Conservation (phyloP, 2,797 vertebrate genomes). For the Chloroceryle inda region DNA sequence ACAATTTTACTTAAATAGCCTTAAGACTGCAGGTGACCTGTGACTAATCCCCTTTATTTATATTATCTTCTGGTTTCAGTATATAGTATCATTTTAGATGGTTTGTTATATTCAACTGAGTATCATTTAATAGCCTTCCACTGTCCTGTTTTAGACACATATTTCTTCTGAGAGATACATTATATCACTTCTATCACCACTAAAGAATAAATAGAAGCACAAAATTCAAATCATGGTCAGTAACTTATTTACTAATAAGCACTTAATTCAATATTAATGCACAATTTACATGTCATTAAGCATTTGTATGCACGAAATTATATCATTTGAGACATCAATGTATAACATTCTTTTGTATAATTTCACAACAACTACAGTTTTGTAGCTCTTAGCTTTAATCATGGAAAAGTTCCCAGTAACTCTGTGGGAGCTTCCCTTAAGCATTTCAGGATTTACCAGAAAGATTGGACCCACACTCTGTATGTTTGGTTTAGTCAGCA, state of each 20-base stretch:
- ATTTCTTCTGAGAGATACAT: neutral
- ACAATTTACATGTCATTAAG: neutral
- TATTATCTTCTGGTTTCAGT: neutral
- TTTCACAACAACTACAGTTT: neutral
- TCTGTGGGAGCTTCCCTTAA: neutral
- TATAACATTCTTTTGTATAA: neutral
- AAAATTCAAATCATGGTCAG: neutral
- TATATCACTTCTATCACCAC: neutral
- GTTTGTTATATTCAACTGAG: neutral
- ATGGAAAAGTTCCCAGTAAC: neutral
- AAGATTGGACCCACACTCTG: neutral
- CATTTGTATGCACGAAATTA: neutral
- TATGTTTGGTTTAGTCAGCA: neutral
- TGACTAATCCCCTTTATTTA: neutral
- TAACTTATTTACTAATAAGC: neutral
- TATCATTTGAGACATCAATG: neutral
- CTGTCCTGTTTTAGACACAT: neutral
- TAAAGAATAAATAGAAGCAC: neutral
- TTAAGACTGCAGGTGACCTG: neutral
- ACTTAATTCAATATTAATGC: neutral
- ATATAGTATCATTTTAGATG: neutral
- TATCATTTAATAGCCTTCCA: neutral
- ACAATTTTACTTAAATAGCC: neutral
- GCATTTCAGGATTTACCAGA: neutral
- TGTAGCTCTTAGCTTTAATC: neutral